Evolutionary conservation across 2,888 invertebrate genomes (phyloP).

Genomic region (Elmis aenea): DNA sequence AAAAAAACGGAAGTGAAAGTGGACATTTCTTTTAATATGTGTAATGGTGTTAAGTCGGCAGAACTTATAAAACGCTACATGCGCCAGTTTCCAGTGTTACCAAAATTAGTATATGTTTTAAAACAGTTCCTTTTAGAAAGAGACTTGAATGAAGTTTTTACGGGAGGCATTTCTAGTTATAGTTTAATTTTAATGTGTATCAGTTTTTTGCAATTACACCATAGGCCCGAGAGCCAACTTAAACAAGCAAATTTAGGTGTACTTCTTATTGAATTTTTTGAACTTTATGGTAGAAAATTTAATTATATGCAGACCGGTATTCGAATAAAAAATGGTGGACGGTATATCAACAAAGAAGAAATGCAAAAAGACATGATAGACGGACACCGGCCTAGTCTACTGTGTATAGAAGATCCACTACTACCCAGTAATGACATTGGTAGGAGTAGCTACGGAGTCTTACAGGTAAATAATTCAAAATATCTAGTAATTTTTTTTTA

Average conservation of each 20-base stretch:
- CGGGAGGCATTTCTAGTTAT: slow-evolving; percentile 98
- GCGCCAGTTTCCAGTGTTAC: slow-evolving; percentile 81
- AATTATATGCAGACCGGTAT: slow-evolving; percentile 94
- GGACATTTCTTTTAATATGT: slow-evolving; percentile 99
- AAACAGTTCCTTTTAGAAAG: slow-evolving; percentile 98
- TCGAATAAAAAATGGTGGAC: slow-evolving; percentile 87
- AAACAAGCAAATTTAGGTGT: slow-evolving; percentile 78
- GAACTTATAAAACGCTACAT: slow-evolving; percentile 91
- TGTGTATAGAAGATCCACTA: slow-evolving; percentile 97
- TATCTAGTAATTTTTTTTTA: neutral
- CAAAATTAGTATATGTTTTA: slow-evolving; percentile 92
- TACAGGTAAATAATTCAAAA: slow-evolving; percentile 56
- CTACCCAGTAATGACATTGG: slow-evolving; percentile 97
- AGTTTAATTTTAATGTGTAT: slow-evolving; percentile 97
- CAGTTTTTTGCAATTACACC: slow-evolving; percentile 92
- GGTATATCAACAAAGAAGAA: slow-evolving; percentile 91
- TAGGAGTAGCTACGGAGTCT: slow-evolving; percentile 90
- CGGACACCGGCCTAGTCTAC: slow-evolving; percentile 86
- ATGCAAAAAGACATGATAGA: slow-evolving; percentile 90
- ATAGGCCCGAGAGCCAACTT: slow-evolving; percentile 60
- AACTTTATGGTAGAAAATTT: slow-evolving; percentile 94
- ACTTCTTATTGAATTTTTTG: slow-evolving; percentile 93
- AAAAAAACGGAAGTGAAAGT: slow-evolving; percentile 82
- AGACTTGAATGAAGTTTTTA: slow-evolving; percentile 98
- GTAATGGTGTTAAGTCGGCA: slow-evolving; percentile 94